A percentile compares a stretch with the other conserved stretches of the same genome.
These are phyloP conservation scores for Cirrhinus mrigala DNA, from an alignment of 2,797 vertebrate species.

Conservation along the genomic window DNA sequence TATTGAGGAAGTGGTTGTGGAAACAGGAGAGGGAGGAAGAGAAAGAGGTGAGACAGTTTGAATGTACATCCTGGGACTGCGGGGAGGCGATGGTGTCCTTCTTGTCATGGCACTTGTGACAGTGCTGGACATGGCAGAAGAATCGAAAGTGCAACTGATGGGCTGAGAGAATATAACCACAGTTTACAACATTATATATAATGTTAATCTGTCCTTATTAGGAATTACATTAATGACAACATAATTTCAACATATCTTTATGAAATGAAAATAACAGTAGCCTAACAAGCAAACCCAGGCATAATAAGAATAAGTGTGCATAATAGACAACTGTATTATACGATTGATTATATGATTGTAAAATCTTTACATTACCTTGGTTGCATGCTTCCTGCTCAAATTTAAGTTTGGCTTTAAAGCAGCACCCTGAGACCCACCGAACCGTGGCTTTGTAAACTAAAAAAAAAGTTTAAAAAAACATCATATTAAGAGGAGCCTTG, in stretches of 20 bases:
- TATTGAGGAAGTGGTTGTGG: too few species aligned
- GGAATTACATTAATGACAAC: neutral
- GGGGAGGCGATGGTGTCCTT: neutral
- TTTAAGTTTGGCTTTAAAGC: neutral
- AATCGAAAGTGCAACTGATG: neutral
- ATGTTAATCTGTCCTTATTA: neutral
- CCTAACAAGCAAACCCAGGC: neutral
- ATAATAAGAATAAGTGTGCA: neutral
- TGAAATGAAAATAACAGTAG: neutral
- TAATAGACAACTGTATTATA: neutral
- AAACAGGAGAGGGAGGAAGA: too few species aligned
- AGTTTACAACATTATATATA: neutral
- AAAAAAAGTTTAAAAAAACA: too few species aligned
- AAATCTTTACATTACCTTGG: slow-evolving; percentile 2
- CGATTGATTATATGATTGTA: neutral
- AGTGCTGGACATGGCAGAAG: neutral
- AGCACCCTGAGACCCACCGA: neutral
- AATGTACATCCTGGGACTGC: neutral
- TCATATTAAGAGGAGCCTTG: neutral
- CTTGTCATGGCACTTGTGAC: neutral
- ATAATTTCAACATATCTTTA: too few species aligned
- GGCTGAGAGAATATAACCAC: neutral
- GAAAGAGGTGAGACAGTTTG: too few species aligned
- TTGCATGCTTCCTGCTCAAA: neutral
- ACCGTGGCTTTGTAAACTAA: neutral